Evolutionary conservation across 2,888 invertebrate genomes (phyloP).

Genomic region (Cheiracanthium punctorium): DNA sequence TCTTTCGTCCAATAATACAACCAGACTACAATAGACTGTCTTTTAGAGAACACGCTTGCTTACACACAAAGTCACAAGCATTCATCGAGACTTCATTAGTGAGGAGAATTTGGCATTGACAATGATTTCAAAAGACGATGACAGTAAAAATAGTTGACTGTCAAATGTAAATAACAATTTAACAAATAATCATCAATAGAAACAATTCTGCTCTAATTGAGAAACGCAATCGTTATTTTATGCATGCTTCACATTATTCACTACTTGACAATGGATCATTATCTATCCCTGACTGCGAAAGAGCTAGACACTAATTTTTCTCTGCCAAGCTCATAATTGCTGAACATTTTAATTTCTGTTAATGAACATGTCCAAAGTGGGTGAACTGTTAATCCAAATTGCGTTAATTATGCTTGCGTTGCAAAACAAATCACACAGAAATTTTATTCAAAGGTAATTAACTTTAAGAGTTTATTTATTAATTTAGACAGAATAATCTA

Average conservation of each 20-base stretch:
- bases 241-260: background rate
- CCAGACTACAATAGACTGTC: too few species aligned
- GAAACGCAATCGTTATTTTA: background rate
- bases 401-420: background rate
- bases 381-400: background rate
- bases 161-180: background rate
- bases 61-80: too few species aligned
- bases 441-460: background rate
- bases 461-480: background rate
- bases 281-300: background rate
- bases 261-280: background rate
- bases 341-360: background rate
- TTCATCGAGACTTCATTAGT: too few species aligned
- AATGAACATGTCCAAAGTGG: background rate
- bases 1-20: too few species aligned
- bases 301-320: background rate
- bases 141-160: too few species aligned
- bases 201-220: background rate
- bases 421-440: background rate
- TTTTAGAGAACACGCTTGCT: too few species aligned
- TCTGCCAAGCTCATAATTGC: background rate
- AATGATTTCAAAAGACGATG: too few species aligned
- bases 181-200: background rate
- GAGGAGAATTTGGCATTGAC: too few species aligned
- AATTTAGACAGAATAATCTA: background rate